Percentiles rank a stretch among this genome's conserved stretches.
phyloP scores from a whole-genome alignment of 2,888 invertebrate genomes.

The Eupithecia vulgata region DNA sequence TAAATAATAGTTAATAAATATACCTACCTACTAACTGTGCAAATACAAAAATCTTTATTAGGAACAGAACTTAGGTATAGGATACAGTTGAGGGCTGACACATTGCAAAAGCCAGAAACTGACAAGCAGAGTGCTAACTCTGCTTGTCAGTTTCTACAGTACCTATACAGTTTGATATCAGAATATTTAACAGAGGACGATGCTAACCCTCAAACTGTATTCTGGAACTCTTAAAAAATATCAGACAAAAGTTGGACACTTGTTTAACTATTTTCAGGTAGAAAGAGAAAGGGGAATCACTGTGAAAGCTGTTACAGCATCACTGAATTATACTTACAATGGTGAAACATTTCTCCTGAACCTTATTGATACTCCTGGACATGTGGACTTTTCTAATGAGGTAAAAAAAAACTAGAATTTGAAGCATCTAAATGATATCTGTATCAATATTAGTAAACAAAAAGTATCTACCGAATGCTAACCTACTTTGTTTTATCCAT shows the following conservation, averaged over 20 bases:
- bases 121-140: not conserved
- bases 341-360: constrained; percentile 92
- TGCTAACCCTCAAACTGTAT: no score
- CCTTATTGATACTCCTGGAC: constrained; percentile 98
- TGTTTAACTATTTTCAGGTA: constrained; percentile 80
- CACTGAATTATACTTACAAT: constrained; percentile 90
- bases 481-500: not conserved
- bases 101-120: not conserved
- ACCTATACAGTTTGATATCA: no score
- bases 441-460: not conserved
- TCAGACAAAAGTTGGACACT: not conserved
- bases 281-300: constrained; percentile 99
- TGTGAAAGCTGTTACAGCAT: constrained; percentile 98
- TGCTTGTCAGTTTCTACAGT: no score
- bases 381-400: constrained; percentile 98
- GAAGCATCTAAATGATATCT: not conserved
- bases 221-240: not conserved
- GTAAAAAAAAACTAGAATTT: constrained; percentile 72
- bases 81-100: not conserved
- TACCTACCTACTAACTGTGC: not conserved
- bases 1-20: no score
- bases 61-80: not conserved
- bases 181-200: no score
- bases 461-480: not conserved
- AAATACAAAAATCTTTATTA: not conserved